phyloP scores from a whole-genome alignment of 1,140 invertebrate species.

The Drosophila asahinai region DNA sequence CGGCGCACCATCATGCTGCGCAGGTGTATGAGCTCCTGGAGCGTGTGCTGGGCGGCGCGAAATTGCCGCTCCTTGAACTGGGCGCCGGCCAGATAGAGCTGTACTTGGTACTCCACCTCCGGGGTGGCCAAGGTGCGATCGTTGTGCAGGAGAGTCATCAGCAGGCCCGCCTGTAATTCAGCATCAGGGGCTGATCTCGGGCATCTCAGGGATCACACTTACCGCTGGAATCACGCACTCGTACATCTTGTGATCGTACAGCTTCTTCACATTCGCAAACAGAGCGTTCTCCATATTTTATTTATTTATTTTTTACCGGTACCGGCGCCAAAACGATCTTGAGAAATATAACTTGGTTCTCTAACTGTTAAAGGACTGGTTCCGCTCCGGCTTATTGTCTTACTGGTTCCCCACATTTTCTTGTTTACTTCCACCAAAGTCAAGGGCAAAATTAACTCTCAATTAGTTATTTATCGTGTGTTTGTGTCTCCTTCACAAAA shows the following conservation, averaged over 20 bases:
- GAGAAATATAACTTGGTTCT: not conserved
- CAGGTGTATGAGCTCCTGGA: conserved; percentile 56
- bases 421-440: no score
- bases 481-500: no score
- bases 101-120: conserved; percentile 76
- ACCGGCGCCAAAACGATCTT: not conserved
- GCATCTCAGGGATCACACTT: conserved; percentile 4
- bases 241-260: conserved; percentile 77
- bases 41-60: conserved; percentile 50
- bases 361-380: conserved; percentile 10
- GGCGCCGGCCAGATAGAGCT: conserved; percentile 63
- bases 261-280: conserved; percentile 72
- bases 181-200: not conserved
- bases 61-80: conserved; percentile 62
- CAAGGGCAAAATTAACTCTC: no score
- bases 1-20: conserved; percentile 60
- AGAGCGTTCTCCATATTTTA: conserved; percentile 69
- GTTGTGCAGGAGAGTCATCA: conserved; percentile 67
- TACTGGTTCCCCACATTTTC: not conserved
- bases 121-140: conserved; percentile 69
- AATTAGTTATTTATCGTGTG: no score
- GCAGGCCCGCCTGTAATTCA: conserved; percentile 62
- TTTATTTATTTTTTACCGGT: not conserved
- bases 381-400: not conserved
- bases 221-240: conserved; percentile 73